Conservation (phyloP, 1,140 invertebrate genomes). For the Oedothorax gibbosus region DNA sequence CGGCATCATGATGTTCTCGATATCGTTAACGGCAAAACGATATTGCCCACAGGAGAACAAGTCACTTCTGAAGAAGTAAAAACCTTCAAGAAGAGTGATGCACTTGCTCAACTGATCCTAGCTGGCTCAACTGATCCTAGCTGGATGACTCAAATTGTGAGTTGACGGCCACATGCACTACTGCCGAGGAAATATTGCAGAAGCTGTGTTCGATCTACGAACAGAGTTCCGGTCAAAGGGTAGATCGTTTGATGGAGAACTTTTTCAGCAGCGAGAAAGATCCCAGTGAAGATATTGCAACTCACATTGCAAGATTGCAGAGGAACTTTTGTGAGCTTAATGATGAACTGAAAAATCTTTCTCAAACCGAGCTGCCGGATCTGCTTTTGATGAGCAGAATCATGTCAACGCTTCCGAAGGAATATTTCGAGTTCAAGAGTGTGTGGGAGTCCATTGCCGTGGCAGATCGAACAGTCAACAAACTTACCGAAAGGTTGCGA, state of each 20-base stretch:
- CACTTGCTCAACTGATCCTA: background rate
- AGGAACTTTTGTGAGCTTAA: slow-evolving; percentile 17
- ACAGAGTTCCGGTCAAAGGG: background rate
- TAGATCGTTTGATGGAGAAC: background rate
- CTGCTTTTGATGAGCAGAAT: slow-evolving; percentile 1
- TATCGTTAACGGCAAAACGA: background rate
- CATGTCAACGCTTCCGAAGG: background rate
- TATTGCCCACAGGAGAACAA: background rate
- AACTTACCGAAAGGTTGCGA: slow-evolving; percentile 9
- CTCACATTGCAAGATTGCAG: background rate
- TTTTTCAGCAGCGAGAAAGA: background rate
- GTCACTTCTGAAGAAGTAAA: background rate
- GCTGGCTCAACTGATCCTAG: too few species aligned
- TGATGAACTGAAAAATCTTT: background rate
- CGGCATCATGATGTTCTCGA: background rate
- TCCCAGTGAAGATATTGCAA: background rate
- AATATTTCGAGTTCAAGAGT: slow-evolving; percentile 29
- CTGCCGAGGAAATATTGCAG: background rate
- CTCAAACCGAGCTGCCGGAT: background rate
- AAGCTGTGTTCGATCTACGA: background rate
- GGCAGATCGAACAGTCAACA: background rate
- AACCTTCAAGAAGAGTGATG: background rate
- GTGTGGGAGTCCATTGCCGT: background rate
- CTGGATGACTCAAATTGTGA: background rate
- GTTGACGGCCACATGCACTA: background rate